phyloP scores from a whole-genome alignment of 1,140 invertebrate species.

The Agraylea sexmaculata region DNA sequence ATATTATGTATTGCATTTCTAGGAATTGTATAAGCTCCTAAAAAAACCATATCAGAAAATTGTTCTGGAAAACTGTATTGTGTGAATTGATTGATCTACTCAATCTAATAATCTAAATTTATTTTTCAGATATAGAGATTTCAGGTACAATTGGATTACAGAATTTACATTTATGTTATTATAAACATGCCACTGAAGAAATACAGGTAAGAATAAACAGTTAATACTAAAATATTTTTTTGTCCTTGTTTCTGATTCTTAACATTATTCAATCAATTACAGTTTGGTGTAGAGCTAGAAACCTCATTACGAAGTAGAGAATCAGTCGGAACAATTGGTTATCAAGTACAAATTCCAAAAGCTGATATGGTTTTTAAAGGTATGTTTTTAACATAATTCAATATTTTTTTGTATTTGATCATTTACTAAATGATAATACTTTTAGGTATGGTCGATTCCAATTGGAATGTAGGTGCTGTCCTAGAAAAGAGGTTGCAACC shows the following conservation, averaged over 20 bases:
- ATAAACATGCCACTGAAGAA: slow-evolving; percentile 88
- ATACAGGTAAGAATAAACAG: slow-evolving; percentile 66
- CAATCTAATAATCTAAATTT: slow-evolving; percentile 10
- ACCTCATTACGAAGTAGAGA: slow-evolving; percentile 81
- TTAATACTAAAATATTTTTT: background rate
- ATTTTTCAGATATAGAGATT: slow-evolving; percentile 44
- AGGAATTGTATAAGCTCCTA: too few species aligned
- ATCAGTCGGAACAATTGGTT: slow-evolving; percentile 83
- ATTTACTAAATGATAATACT: too few species aligned
- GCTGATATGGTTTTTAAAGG: slow-evolving; percentile 90
- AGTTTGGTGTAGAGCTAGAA: slow-evolving; percentile 76
- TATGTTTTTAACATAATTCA: slow-evolving; percentile 27
- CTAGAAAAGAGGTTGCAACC: slow-evolving; percentile 88
- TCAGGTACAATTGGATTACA: slow-evolving; percentile 70
- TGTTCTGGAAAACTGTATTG: too few species aligned
- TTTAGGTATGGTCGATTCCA: slow-evolving; percentile 84
- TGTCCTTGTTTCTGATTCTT: background rate
- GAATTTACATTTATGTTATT: slow-evolving; percentile 82
- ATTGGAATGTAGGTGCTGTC: slow-evolving; percentile 89
- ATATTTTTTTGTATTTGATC: slow-evolving; percentile 4
- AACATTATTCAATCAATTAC: slow-evolving; percentile 23
- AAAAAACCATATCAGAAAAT: too few species aligned
- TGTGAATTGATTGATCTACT: too few species aligned
- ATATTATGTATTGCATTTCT: too few species aligned
- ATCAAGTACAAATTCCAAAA: slow-evolving; percentile 94